A percentile compares a stretch with the other conserved stretches of the same genome.
These are phyloP conservation scores for Panorpa germanica DNA, from an alignment of 2,888 invertebrate species.

Conservation along the genomic window DNA sequence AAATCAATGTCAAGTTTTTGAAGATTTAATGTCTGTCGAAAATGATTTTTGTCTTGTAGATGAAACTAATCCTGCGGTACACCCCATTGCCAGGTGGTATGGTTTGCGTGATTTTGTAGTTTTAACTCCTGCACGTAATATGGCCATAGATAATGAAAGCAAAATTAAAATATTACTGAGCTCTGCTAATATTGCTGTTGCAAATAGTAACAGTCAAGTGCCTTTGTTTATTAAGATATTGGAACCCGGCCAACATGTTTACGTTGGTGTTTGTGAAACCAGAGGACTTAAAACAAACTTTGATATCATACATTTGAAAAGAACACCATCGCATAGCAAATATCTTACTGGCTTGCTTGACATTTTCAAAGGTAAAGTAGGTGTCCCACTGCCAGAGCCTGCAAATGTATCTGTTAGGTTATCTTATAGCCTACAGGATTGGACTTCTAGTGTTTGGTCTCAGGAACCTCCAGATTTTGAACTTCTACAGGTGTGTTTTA, in stretches of 20 bases:
- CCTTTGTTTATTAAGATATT: constrained; percentile 78
- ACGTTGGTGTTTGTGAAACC: constrained; percentile 61
- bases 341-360: constrained; percentile 68
- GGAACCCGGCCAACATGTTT: constrained; percentile 63
- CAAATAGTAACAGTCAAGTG: constrained; percentile 59
- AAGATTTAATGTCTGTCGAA: constrained; percentile 29
- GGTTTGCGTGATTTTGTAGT: constrained; percentile 71
- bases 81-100: constrained; percentile 51
- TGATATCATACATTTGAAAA: constrained; percentile 74
- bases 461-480: constrained; percentile 35
- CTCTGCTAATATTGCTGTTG: constrained; percentile 63
- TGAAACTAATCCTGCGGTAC: constrained; percentile 27
- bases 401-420: constrained; percentile 47
- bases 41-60: constrained; percentile 40
- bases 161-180: constrained; percentile 61
- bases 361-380: constrained; percentile 78
- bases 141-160: constrained; percentile 41
- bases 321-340: constrained; percentile 60
- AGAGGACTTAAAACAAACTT: constrained; percentile 63
- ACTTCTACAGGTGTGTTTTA: constrained; percentile 28
- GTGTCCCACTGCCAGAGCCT: constrained; percentile 34
- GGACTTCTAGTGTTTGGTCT: constrained; percentile 40
- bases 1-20: constrained; percentile 28
- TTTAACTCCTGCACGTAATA: constrained; percentile 40
- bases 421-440: constrained; percentile 37